These are phyloP conservation scores for Zeugodacus cucurbitae DNA, from an alignment of 1,140 invertebrate species.

Conservation along the genomic window DNA sequence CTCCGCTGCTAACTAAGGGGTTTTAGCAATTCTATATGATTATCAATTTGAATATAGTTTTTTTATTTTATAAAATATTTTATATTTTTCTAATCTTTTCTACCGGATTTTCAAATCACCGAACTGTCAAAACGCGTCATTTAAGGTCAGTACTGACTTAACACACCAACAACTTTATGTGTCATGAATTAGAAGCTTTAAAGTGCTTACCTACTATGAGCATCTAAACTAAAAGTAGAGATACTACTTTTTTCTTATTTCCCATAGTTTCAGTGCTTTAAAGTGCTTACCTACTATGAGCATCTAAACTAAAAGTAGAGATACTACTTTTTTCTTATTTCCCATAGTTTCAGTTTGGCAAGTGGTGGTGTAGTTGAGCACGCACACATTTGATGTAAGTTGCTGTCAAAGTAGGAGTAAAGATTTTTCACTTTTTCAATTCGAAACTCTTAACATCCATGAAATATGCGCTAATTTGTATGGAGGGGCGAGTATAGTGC, in stretches of 20 bases:
- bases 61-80: not conserved
- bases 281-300: not conserved
- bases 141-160: not conserved
- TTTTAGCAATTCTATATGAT: too few relatives aligned
- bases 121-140: not conserved
- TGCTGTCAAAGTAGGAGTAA: not conserved
- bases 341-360: not conserved
- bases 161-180: not conserved
- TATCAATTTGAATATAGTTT: not conserved
- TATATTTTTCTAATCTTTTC: not conserved
- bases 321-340: not conserved
- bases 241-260: not conserved
- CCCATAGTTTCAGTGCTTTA: not conserved
- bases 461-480: conserved; percentile 24
- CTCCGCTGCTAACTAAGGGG: too few relatives aligned
- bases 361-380: not conserved
- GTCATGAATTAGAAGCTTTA: not conserved
- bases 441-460: conserved; percentile 18
- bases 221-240: not conserved
- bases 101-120: not conserved
- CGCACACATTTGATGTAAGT: not conserved
- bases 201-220: not conserved
- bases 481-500: not conserved
- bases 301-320: not conserved
- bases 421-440: not conserved